Evolutionary conservation across 2,888 invertebrate species (phyloP).

Genomic region (Eupithecia pulchellata): DNA sequence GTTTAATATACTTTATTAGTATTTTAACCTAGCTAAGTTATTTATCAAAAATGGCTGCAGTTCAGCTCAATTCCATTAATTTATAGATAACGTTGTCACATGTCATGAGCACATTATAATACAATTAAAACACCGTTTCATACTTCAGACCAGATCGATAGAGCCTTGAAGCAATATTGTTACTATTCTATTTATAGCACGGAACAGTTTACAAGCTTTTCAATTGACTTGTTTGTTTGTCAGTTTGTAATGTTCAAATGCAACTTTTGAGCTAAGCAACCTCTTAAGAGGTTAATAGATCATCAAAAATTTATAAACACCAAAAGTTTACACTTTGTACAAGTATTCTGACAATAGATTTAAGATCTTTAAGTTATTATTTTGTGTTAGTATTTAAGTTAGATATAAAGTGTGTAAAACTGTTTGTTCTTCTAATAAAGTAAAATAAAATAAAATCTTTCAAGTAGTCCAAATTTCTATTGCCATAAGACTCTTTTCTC

Average conservation of each 20-base stretch:
- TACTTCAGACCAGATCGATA: slow-evolving; percentile 5
- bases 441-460: background rate
- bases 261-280: background rate
- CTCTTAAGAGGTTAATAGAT: too few species aligned
- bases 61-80: background rate
- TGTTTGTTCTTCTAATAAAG: too few species aligned
- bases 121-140: background rate
- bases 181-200: slow-evolving; percentile 7
- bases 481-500: background rate
- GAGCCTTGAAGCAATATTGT: slow-evolving; percentile 10
- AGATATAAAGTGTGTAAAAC: too few species aligned
- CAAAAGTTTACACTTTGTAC: background rate
- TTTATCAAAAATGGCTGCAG: background rate
- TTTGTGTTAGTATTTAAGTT: too few species aligned
- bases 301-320: background rate
- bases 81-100: background rate
- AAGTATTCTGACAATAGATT: background rate
- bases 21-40: background rate
- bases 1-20: too few species aligned
- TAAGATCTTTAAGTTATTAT: too few species aligned
- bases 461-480: background rate
- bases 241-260: background rate
- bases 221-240: background rate
- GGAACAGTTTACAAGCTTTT: slow-evolving; percentile 3
- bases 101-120: background rate